Evolutionary conservation across 2,888 invertebrate species (phyloP), one percentile per base, ranked within the genome.

Genomic region (Podotricha telesiphe): DNA sequence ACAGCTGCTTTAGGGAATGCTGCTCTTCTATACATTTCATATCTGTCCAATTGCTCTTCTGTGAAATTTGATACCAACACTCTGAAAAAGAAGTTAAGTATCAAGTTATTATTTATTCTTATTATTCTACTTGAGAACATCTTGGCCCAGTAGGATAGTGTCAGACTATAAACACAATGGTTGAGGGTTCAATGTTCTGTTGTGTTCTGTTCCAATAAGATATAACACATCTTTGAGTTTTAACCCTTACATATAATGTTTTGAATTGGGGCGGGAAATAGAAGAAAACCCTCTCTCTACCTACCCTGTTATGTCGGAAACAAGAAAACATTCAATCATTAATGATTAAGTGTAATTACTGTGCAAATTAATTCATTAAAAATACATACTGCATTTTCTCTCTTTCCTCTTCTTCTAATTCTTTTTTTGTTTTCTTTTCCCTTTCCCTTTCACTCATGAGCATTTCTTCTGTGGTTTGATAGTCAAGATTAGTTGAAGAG

Each of bases 1-100:
- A 99, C 98, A 0, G 99, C 97, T 50, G 99, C 99, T 90, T 99
- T 99, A 0, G 99, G 99, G 86, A 99, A 99, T 0, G 99, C 98
- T 0, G 99, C 96, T 80, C 99, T 94, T 75, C 99, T 93, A 84
- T 97, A 99, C 98, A 99, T 99, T 93, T 99, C 99, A 93, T 99
- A 99, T 76, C 99, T 95, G 85, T 99, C 98, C 65, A 99, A 89
- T 85, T 99, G 99, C 78, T 99, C 99, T 88, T 99, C 99, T 0
- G 99, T 98, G 80, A 99, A 99, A 87, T 99, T 99, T 0, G 99
- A 99, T 0, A 99, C 99, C 63, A 99, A 91, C 45, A 99, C 98
- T 88, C 98, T 98, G 84, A 69, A 94, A 93, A 70, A 50, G 53
- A 65, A 48, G 10, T 34, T 19, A 17, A 20, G n/a, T n/a, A 55